Percentiles rank a stretch among this genome's conserved stretches.
Evolutionary conservation across 1,140 invertebrate species (phyloP).

Genomic region (Arctopsyche grandis): DNA sequence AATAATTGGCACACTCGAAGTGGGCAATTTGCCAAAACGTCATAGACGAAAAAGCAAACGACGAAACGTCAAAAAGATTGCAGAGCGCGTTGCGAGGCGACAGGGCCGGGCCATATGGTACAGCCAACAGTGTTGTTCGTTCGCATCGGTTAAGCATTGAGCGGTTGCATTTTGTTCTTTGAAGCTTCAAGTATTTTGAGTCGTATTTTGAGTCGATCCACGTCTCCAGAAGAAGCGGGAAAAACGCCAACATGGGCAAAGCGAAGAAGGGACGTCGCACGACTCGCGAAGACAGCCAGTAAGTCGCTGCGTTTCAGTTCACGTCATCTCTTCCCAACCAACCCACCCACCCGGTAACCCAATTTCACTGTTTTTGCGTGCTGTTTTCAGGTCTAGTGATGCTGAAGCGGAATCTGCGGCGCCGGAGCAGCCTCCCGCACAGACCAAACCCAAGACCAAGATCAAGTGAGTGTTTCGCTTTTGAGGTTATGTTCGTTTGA

Average conservation of each 20-base stretch:
- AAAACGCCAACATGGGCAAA: too few relatives aligned
- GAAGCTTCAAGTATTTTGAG: background rate
- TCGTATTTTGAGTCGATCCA: background rate
- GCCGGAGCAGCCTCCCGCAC: conserved; percentile 62
- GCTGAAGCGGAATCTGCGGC: conserved; percentile 65
- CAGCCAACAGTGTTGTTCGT: background rate
- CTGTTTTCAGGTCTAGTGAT: conserved; percentile 67
- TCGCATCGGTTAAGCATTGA: too few relatives aligned
- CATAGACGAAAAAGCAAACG: too few relatives aligned
- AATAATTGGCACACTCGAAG: too few relatives aligned
- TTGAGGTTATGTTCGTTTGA: conserved; percentile 26
- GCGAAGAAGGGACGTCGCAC: conserved; percentile 29
- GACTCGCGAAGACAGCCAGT: conserved; percentile 2
- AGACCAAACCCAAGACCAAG: conserved; percentile 57
- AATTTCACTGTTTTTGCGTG: conserved; percentile 40
- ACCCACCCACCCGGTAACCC: background rate
- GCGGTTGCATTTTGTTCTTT: background rate
- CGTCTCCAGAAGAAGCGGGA: background rate
- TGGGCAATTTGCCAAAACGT: too few relatives aligned
- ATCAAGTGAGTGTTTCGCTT: conserved; percentile 28
- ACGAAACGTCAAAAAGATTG: conserved; percentile 2
- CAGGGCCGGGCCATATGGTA: conserved; percentile 25
- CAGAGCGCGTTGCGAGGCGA: background rate
- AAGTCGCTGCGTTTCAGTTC: background rate
- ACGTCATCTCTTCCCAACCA: background rate